Percentiles rank a stretch among this genome's conserved stretches.
These are phyloP conservation scores for Apamea monoglypha DNA, from an alignment of 2,888 invertebrate species.

Conservation along the genomic window DNA sequence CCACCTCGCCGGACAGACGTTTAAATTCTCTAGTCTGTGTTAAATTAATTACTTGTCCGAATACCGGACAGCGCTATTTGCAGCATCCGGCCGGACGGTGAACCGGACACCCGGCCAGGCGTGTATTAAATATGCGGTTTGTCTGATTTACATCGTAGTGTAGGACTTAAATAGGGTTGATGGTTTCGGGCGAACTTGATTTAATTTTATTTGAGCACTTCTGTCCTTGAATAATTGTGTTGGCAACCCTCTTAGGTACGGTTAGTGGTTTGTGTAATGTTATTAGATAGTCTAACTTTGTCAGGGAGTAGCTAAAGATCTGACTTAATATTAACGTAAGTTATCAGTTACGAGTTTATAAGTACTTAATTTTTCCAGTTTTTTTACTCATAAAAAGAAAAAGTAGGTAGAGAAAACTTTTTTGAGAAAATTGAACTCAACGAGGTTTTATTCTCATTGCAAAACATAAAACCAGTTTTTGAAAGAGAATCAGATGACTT, in stretches of 20 bases:
- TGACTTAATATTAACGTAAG: background rate
- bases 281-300: slow-evolving; percentile 22
- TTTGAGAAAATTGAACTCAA: background rate
- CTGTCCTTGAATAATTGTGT: slow-evolving; percentile 24
- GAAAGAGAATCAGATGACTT: background rate
- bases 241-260: slow-evolving; percentile 2
- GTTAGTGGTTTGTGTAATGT: slow-evolving; percentile 2
- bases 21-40: slow-evolving; percentile 47
- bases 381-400: background rate
- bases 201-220: slow-evolving; percentile 25
- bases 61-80: slow-evolving; percentile 48
- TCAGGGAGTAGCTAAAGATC: background rate
- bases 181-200: slow-evolving; percentile 3
- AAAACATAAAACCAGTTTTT: background rate
- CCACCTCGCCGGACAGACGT: slow-evolving; percentile 19
- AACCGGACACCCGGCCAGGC: slow-evolving; percentile 13
- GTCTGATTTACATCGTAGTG: slow-evolving; percentile 51
- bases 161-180: slow-evolving; percentile 9
- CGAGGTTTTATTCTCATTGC: background rate
- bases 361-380: too few species aligned
- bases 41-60: slow-evolving; percentile 60
- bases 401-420: too few species aligned
- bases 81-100: slow-evolving; percentile 21
- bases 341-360: background rate
- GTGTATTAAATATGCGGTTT: slow-evolving; percentile 58